Base-by-base conservation (phyloP, 2,797 vertebrate species). In the Diceros bicornis region DNA sequence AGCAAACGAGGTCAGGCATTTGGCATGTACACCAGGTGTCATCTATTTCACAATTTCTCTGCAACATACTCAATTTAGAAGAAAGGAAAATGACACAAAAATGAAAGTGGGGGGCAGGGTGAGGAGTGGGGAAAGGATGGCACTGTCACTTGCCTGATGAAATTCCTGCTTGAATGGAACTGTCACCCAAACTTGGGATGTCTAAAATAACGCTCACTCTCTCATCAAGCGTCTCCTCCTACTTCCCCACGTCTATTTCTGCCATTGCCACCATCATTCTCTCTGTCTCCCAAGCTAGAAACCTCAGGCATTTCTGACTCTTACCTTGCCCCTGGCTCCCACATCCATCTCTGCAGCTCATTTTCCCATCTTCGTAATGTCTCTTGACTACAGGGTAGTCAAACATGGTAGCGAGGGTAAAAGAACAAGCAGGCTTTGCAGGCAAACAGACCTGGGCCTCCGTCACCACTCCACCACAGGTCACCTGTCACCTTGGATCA, bases 81-180 rank as follows among this genome's bases (percentile, higher is more conserved):
- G 87, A 93, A 96, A 95, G 69, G 84, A 50, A 97, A 94, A 91
- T 74, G 84, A 96, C 94, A 95, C 91, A 91, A 92, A 96, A 91
- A 97, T 90, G 89, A 92, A 94, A 88, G 75, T 52, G 29, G 61
- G 68, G 50, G 13, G 4, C 41, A 47, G 47, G 47, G 50, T 52
- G 61, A 10, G 29, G 34, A 62, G n/a, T 23, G 7, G 61, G 72
- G 52, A 81, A 17, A 27, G 41, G 72, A 55, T 52, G 87, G 69
- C 84, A 82, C 87, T 89, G 83, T 81, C 93, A 85, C 57, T 74
- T 93, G 74, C 74, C 94, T 69, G 44, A 87, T 89, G 83, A 75
- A 91, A 96, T 79, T 78, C 74, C 89, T 96, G 50, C 94, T 89
- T 75, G 83, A 97, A 93, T 87, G 87, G 62, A 94, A 91, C 32